Base-by-base conservation (phyloP, 2,888 invertebrate genomes). In the Holacanthella duospinosa region DNA sequence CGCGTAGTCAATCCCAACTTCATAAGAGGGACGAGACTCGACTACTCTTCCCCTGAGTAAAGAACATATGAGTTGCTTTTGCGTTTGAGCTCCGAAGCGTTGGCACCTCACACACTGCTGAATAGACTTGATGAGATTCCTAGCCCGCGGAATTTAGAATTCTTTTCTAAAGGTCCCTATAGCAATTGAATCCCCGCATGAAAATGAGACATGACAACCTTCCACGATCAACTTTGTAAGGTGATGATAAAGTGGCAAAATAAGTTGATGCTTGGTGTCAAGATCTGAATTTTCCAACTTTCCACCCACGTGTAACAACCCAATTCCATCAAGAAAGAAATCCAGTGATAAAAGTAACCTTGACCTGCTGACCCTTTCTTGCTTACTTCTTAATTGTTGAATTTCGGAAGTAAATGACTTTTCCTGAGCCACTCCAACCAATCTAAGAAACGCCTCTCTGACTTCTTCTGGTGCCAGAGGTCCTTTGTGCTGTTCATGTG, bases 31-130 rank as follows among this genome's bases (percentile, higher is more conserved):
- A 16, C 72, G 62, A 4, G 65, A 29, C 3, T 68, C 65, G 2
- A 58, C 64, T 1, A 74, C 69, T 36, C 75, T 55, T 4, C 58
- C 26, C 19, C 25, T 24, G 1, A 74, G 75, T 53, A 75, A 64
- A 59, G 74, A 43, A 1, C 74, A 74, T 74, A 76, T 75, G 1
- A 71, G 44, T 55, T 74, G 74, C 4, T 61, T 9, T 2, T 67
- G 57, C 12, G 48, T 55, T 1, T 6, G 43, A 1, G 65, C 55
- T 27, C 29, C 43, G 6, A 29, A n/a, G 24, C 64, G 55, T 1
- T 55, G 54, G 54, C 72, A 74, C 19, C 24, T 55, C 1, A 68
- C 43, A 24, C 73, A 72, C 16, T 43, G 25, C 2, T 25, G 19
- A 1, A 68, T 21, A 12, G 29, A 27, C 27, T 24, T 19, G 12